Evolutionary conservation across 1,140 invertebrate genomes (phyloP), one percentile per base, ranked within the genome.

Genomic region (Meloidogyne hapla): DNA sequence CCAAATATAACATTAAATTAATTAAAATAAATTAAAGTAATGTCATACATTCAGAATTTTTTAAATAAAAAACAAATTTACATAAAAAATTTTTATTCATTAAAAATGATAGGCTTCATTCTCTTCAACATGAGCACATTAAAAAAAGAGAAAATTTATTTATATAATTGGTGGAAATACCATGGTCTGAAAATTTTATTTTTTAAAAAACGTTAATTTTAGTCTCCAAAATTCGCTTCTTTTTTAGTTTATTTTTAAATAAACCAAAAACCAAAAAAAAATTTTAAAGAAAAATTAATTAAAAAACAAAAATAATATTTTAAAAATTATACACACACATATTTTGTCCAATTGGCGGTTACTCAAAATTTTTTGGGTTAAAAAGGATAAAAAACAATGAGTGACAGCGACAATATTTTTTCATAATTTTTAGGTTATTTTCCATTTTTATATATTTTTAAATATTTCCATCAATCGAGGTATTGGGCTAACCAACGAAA

Each of bases 401-500:
- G 45, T 48, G 15, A 48, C 2, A 56, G 48, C 48, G 48, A 56
- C 48, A 56, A 48, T 48, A 48, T 48, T 56, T 56, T 56, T 56
- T 56, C 23, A 12, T 38, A 15, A 13, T 13, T 65, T 26, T 23
- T 65, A 26, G 2, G 4, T 26, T 18, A 18, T 69, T 69, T 69
- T 56, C 18, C 28, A 38, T 40, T 13, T 10, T 13, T 25, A 18
- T 62, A 33, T 6, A 33, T 56, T 0, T 56, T n/a, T 56, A 56
- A 12, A 75, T 42, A 21, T 66, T 33, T 33, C 33, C 33, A 62
- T 84, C 75, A 85, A 62, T 86, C 83, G 56, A 96, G 94, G 90
- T 96, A 97, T 90, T 98, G 94, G 83, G 95, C 94, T 87, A 99
- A 91, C 97, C 97, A 99, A 88, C 96, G 93, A 91, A 99, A 99